Percentiles rank a stretch among this genome's conserved stretches.
Evolutionary conservation across 2,888 invertebrate species (phyloP).

Genomic region (Clostera curtula): DNA sequence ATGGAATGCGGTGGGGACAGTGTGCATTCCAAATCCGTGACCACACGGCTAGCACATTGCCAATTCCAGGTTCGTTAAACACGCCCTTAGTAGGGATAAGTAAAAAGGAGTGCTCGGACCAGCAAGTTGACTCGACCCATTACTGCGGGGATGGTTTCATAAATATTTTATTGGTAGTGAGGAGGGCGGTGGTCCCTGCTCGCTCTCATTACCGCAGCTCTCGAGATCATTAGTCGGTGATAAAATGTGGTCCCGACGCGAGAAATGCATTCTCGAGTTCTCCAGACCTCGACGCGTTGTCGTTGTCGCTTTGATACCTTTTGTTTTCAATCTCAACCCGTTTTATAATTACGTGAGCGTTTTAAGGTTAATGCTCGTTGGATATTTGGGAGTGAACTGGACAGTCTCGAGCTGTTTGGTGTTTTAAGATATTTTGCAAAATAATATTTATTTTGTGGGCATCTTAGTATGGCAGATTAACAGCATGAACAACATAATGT

Average conservation of each 20-base stretch:
- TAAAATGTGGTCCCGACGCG: conserved; percentile 55
- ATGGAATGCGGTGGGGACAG: too few species aligned
- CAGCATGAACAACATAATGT: too few species aligned
- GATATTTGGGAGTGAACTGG: conserved; percentile 29
- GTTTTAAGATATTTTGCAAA: too few species aligned
- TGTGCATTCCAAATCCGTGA: too few species aligned
- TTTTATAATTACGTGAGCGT: conserved; percentile 36
- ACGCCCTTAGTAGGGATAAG: too few species aligned
- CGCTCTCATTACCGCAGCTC: conserved; percentile 57
- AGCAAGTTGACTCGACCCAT: conserved; percentile 55
- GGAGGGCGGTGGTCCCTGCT: conserved; percentile 36
- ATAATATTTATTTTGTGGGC: too few species aligned
- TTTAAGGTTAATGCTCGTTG: conserved; percentile 33
- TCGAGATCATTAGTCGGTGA: conserved; percentile 63
- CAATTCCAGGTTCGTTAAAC: too few species aligned
- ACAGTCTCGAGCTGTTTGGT: too few species aligned
- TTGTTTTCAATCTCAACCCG: conserved; percentile 39
- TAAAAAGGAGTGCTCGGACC: conserved; percentile 37
- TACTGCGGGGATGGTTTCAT: conserved; percentile 59
- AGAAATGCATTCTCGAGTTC: conserved; percentile 39
- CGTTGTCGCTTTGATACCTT: conserved; percentile 28
- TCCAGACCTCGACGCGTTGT: conserved; percentile 36
- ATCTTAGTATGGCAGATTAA: too few species aligned
- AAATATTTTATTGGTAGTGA: conserved; percentile 67
- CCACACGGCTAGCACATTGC: too few species aligned